Evolutionary conservation across 37 sponge, comb jelly and placozoan species (phyloP), one percentile per base, ranked within the genome.

Genomic region (Beroe ovata): DNA sequence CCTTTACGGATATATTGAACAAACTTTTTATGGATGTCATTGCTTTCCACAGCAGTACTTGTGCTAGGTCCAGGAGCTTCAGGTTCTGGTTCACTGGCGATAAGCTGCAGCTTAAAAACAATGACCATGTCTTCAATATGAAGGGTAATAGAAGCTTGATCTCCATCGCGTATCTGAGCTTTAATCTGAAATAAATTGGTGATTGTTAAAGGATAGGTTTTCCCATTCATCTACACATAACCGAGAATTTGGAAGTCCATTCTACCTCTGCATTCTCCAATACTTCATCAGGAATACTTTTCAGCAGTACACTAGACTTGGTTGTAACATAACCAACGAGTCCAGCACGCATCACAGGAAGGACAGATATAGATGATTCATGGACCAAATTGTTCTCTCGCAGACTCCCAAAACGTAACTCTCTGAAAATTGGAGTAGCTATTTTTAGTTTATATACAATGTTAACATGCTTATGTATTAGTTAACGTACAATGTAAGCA

Each of bases 61-160:
- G 84, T 42, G 42, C 54, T 77, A 35, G 84, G 42, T 21, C 54
- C 54, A 77, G 84, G 29, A 26, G 28, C 84, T 4, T 39, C 84
- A 36, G 84, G 54, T n/a, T 77, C 84, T 42, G 84, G 84, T 77
- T 77, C 84, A 23, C 54, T 77, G 1, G 84, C 84, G 1, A 77
- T 77, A 4, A 77, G 84, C 28, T 77, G 84, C 28, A 77, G 47
- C 33, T 77, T 77, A 35, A 77, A 77, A 14, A 77, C 84, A 22
- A 77, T 77, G 54, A 77, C 84, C 84, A 77, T 77, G 22, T 77
- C 84, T 77, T 77, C 84, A 41, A 77, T 77, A 35, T 77, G 84
- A 22, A 77, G 84, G n/a, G 84, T 77, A 11, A 77, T 77, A 21
- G 84, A 42, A 42, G 84, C 84, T 25, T 77, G 84, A 42, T 77